Evolutionary conservation across 1,140 invertebrate genomes (phyloP), one percentile per base, ranked within the genome.

Genomic region (Dendroctonus ponderosae): DNA sequence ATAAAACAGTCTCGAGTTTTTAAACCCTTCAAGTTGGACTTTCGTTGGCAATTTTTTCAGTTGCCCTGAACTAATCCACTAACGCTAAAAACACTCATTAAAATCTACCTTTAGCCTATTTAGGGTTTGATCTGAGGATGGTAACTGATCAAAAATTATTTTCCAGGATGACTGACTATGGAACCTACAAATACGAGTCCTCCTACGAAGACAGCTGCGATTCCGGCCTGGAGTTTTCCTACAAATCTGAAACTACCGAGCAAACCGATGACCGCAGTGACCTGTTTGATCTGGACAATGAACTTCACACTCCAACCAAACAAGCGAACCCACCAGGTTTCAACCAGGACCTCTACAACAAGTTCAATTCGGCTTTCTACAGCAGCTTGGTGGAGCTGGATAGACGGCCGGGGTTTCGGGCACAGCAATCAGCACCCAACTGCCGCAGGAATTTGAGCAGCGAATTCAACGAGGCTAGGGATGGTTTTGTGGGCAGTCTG

Each of bases 121-220:
- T 26, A 26, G 1, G 26, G 1, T 26, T 26, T 3, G 26, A 26
- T 26, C 11, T 48, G 5, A 48, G 14, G 14, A 14, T 48, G 46
- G 46, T 48, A 48, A 5, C 46, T 48, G 46, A 5, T 46, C 3
- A 46, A 46, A 5, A 5, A 46, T 11, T 46, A 46, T 48, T n/a
- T 70, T 72, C 2, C 71, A 72, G 71, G 48, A 73, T 73, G 72
- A 60, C 58, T 40, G 54, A 58, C 5, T 70, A 54, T 59, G 70
- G 62, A 0, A 48, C 38, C 26, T 46, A 48, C 41, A 68, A 66
- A 44, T 68, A 63, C 42, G 69, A 59, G 4, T 57, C 66, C 51
- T 66, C 63, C 9, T 77, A 77, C 66, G 78, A 79, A 11, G 77
- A 78, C 66, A 78, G 76, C 61, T 76, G 76, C 50, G 78, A 79